phyloP scores from a whole-genome alignment of 2,797 vertebrate species.

The Aphelocoma californica region DNA sequence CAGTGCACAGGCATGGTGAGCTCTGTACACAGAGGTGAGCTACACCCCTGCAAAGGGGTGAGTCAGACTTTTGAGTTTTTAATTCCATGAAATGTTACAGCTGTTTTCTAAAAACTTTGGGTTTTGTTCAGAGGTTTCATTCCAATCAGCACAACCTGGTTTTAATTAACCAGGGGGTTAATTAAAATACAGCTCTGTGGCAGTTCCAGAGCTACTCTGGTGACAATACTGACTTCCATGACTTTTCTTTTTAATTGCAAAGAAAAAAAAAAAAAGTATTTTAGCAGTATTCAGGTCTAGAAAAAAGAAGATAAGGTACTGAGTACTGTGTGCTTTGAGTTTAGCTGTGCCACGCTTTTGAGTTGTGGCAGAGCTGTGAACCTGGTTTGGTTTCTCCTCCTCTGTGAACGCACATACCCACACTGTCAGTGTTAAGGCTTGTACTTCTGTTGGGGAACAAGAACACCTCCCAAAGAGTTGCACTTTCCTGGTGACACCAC shows the following conservation, averaged over 20 bases:
- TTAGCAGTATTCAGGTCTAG: neutral
- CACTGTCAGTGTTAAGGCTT: slow-evolving; percentile 28
- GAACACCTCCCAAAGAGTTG: slow-evolving; percentile 63
- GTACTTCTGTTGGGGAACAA: slow-evolving; percentile 34
- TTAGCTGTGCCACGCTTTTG: neutral
- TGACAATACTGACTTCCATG: neutral
- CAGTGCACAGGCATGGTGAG: neutral
- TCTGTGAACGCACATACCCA: slow-evolving; percentile 10
- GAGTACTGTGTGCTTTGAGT: neutral
- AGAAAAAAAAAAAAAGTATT: neutral
- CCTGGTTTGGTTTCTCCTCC: slow-evolving; percentile 52
- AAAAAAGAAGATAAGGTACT: neutral
- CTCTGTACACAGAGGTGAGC: neutral
- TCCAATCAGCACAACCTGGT: neutral
- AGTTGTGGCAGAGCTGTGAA: slow-evolving; percentile 19
- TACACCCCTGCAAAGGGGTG: neutral
- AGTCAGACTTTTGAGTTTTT: neutral
- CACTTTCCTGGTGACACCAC: slow-evolving; percentile 46
- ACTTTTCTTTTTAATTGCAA: neutral
- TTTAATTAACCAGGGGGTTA: neutral
- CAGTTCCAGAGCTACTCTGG: neutral
- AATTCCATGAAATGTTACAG: neutral
- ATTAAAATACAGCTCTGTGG: slow-evolving; percentile 8
- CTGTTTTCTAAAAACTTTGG: neutral
- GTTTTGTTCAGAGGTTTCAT: slow-evolving; percentile 8